These are phyloP conservation scores for Noctilio leporinus DNA, from an alignment of 2,113 vertebrate genomes.

Conservation along the genomic window DNA sequence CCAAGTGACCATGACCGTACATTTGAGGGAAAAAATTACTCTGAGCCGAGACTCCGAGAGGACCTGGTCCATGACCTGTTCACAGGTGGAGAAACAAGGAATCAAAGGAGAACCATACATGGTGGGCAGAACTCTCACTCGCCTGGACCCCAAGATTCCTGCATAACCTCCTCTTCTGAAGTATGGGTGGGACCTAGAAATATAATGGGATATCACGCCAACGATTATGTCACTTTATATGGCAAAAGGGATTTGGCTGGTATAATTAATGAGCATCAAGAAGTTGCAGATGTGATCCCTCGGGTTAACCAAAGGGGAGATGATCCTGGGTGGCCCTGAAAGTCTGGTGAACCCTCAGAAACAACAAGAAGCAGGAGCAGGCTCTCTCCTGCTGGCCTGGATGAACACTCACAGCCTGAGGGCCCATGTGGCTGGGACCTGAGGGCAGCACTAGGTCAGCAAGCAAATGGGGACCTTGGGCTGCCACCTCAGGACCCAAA, in stretches of 20 bases:
- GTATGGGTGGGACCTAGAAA: background rate
- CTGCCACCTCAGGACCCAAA: background rate
- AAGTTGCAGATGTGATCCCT: background rate
- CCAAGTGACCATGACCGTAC: background rate
- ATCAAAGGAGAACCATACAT: background rate
- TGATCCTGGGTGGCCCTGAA: background rate
- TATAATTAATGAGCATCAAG: background rate
- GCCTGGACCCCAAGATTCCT: background rate
- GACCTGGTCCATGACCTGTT: background rate
- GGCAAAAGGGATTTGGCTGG: background rate
- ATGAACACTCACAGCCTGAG: background rate
- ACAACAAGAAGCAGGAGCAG: background rate
- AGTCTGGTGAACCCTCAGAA: background rate
- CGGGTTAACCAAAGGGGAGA: background rate
- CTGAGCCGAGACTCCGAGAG: background rate
- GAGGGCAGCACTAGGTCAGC: background rate
- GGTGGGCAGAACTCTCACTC: background rate
- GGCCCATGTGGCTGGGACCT: background rate
- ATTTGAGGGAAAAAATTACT: background rate
- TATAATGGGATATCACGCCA: rapidly evolving
- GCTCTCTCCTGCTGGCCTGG: background rate
- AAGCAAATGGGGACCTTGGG: background rate
- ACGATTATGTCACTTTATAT: background rate
- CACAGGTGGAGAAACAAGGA: background rate
- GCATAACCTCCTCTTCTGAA: rapidly evolving